Conservation (phyloP, 2,113 vertebrate species). For the Microcebus jonahi region DNA sequence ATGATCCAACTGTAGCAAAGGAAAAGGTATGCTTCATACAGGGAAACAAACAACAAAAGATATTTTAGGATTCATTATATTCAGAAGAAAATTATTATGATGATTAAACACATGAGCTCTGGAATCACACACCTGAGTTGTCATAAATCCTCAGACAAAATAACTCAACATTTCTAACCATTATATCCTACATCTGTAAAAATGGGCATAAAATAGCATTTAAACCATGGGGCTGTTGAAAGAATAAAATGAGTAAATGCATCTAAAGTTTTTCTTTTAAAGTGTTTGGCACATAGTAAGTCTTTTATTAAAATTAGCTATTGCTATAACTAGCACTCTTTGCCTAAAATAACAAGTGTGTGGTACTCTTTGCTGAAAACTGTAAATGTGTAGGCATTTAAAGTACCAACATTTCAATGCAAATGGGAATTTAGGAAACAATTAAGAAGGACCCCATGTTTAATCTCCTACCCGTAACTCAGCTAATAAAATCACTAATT, state of each 20-base stretch:
- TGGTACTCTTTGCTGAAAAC: neutral
- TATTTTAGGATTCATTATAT: neutral
- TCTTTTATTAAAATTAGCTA: neutral
- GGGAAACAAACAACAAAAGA: neutral
- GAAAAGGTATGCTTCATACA: neutral
- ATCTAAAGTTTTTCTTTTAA: neutral
- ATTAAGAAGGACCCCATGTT: neutral
- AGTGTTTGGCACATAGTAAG: neutral
- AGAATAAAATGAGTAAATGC: neutral
- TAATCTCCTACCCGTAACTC: neutral
- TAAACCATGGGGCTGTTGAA: neutral
- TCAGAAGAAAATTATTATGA: neutral
- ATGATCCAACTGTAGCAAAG: neutral
- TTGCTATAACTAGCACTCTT: neutral
- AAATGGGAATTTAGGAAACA: neutral
- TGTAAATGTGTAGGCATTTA: neutral
- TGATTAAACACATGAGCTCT: neutral
- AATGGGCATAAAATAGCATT: neutral
- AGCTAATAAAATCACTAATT: slow-evolving; percentile 13
- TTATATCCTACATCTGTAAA: neutral
- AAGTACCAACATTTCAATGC: neutral
- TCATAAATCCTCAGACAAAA: slow-evolving; percentile 2
- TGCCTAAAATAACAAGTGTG: neutral
- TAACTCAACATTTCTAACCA: neutral
- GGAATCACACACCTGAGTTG: neutral